Base-by-base conservation (phyloP, 2,888 invertebrate species). In the Lutraria lutraria region DNA sequence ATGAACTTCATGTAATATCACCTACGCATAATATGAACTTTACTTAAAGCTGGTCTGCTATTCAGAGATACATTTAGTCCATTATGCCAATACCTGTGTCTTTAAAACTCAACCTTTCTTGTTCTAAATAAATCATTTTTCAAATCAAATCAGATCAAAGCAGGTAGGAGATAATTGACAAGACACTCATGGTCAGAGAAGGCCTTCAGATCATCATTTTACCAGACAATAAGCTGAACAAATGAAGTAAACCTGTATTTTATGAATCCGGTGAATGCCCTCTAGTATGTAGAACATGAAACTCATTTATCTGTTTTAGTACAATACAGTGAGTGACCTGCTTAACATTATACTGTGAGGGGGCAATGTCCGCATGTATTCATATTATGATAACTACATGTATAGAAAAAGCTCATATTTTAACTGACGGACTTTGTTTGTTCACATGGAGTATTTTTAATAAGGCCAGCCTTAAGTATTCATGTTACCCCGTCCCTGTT, bases 291-390 rank as follows among this genome's bases (percentile, higher is more conserved):
- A 68, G 63, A n/a, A 25, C 63, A 68, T 68, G n/a, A 68, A n/a
- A 68, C 63, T 68, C 25, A 12, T 25, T n/a, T 63, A 13, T 56
- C 56, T 56, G 19, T 56, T 25, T 25, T n/a, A 68, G 63, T 68
- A 68, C 25, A 68, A 43, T 43, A 60, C 60, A 68, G 63, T 68
- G 25, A 68, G 25, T 68, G 63, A 68, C 63, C 63, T 68, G 63
- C 63, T 68, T 68, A 68, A 4, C 25, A 25, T 68, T 68, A 13
- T 25, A 25, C n/a, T 25, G 63, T n/a, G n/a, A 68, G 25, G 63
- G n/a, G 63, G 63, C 63, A 68, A 68, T 68, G 63, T 68, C 63
- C 63, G 43, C 43, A 43, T 68, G n/a, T 25, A 68, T 68, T 25
- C 63, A 68, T 68, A 68, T 68, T 68, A 21, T 6, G 8, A 43